Evolutionary conservation across 2,888 invertebrate genomes (phyloP).

Genomic region (Polyommatus iphigenia): DNA sequence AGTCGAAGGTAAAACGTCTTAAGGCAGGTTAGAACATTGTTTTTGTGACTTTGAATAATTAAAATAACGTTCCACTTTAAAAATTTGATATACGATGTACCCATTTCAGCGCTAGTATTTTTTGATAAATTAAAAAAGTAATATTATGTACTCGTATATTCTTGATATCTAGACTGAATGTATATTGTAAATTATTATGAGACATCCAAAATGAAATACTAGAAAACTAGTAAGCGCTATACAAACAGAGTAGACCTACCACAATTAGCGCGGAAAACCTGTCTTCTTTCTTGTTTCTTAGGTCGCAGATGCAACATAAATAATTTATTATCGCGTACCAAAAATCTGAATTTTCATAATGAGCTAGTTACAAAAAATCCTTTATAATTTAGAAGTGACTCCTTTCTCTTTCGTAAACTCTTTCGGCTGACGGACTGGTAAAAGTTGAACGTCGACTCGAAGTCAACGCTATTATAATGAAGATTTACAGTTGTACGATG

Average conservation of each 20-base stretch:
- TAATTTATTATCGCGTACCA: not conserved
- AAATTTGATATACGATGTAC: not conserved
- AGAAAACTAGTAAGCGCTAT: not conserved
- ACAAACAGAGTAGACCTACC: not conserved
- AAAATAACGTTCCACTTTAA: not conserved
- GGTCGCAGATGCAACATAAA: not conserved
- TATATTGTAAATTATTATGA: not conserved
- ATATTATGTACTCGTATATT: not conserved
- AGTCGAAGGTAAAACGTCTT: not conserved
- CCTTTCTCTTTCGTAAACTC: not conserved
- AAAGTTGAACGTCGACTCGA: not conserved
- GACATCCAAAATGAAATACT: not conserved
- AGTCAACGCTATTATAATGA: not conserved
- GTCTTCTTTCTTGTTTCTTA: not conserved
- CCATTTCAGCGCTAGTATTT: not conserved
- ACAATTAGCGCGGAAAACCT: not conserved
- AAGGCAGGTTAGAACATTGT: conserved; percentile 1
- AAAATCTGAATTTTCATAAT: not conserved
- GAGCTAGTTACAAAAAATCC: not conserved
- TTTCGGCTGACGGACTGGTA: not conserved
- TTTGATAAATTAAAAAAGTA: not conserved
- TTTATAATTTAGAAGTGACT: not conserved
- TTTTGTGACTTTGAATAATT: not conserved
- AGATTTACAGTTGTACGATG: not conserved
- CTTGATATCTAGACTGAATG: not conserved